These are phyloP conservation scores for Paratrypauchen microcephalus DNA, from an alignment of 2,797 vertebrate genomes.

Conservation along the genomic window DNA sequence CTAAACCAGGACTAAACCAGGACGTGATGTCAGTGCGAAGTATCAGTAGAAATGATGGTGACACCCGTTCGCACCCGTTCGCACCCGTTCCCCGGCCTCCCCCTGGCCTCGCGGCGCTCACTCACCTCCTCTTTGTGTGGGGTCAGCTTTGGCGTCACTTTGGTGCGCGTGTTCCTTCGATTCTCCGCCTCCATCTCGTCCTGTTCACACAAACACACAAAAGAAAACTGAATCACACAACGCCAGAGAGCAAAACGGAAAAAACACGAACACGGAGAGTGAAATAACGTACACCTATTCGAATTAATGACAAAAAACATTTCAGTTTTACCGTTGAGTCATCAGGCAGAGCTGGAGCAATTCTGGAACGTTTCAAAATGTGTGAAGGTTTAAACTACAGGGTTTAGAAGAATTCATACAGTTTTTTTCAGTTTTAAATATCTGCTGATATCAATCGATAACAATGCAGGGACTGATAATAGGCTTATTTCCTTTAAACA, in stretches of 20 bases:
- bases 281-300: rapidly evolving
- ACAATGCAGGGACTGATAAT: too few relatives aligned
- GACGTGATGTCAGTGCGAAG: too few relatives aligned
- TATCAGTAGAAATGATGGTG: too few relatives aligned
- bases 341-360: not conserved
- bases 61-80: too few relatives aligned
- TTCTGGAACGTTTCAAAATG: not conserved
- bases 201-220: slow-evolving; percentile 40
- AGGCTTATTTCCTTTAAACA: too few relatives aligned
- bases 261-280: too few relatives aligned
- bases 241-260: not conserved
- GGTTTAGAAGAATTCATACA: too few relatives aligned
- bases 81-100: not conserved
- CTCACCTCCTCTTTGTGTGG: slow-evolving; percentile 69
- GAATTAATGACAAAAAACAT: not conserved
- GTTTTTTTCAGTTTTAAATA: too few relatives aligned
- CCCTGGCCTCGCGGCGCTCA: not conserved
- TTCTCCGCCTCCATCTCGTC: slow-evolving; percentile 74
- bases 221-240: slow-evolving; percentile 24
- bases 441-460: too few relatives aligned
- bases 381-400: too few relatives aligned
- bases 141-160: slow-evolving; percentile 53
- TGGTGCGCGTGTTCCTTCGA: slow-evolving; percentile 66
- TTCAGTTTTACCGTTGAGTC: not conserved
- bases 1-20: too few relatives aligned